Conservation (phyloP, 1,140 invertebrate species). For the Thereuonema tuberculata region DNA sequence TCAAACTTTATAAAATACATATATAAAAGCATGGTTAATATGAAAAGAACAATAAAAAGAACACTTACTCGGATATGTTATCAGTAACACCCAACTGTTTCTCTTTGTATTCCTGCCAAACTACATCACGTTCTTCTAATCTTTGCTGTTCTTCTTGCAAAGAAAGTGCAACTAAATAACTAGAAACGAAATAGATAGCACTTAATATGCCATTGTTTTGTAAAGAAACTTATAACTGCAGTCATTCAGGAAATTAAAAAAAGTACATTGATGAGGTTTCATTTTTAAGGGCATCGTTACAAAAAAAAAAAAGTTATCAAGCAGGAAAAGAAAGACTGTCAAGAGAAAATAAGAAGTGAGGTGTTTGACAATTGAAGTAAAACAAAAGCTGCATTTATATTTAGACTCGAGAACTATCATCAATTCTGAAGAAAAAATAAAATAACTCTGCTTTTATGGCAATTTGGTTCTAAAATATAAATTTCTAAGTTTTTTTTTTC, state of each 20-base stretch:
- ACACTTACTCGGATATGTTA: slow-evolving; percentile 29
- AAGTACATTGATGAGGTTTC: neutral
- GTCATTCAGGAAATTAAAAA: neutral
- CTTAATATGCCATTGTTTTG: too few species aligned
- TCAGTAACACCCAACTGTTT: slow-evolving; percentile 21
- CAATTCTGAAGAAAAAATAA: too few species aligned
- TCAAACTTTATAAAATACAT: too few species aligned
- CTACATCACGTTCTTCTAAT: slow-evolving; percentile 24
- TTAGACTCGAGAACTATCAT: too few species aligned
- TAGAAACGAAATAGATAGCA: slow-evolving; percentile 18
- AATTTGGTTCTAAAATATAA: too few species aligned
- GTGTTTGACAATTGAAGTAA: too few species aligned
- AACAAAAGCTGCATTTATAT: too few species aligned
- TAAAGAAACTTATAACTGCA: slow-evolving; percentile 3
- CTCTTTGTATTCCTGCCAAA: slow-evolving; percentile 25
- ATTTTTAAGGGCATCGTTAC: neutral
- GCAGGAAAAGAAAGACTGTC: neutral
- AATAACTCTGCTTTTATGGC: too few species aligned
- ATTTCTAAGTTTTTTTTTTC: too few species aligned
- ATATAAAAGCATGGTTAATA: too few species aligned
- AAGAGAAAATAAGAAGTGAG: neutral
- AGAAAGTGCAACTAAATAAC: slow-evolving; percentile 36
- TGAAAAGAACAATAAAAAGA: too few species aligned
- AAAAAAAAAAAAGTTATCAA: neutral
- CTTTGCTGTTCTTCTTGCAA: slow-evolving; percentile 35